Conservation (phyloP, 1,140 invertebrate genomes). For the Leguminivora glycinivorella region DNA sequence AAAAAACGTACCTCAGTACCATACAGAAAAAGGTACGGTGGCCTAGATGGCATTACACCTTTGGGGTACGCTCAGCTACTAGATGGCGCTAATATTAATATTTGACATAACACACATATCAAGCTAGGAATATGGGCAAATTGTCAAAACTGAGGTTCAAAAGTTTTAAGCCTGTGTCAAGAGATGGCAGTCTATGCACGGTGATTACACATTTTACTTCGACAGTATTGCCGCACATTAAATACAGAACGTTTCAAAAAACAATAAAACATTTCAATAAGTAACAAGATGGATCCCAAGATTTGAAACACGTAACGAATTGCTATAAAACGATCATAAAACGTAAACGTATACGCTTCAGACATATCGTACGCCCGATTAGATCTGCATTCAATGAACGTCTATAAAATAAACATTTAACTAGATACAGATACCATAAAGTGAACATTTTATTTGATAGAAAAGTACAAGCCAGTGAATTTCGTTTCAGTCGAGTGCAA, state of each 20-base stretch:
- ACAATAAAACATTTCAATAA: conserved; percentile 14
- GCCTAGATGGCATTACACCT: too few relatives aligned
- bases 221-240: background rate
- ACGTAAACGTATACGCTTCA: background rate
- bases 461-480: background rate
- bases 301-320: conserved; percentile 11
- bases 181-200: too few relatives aligned
- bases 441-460: background rate
- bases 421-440: background rate
- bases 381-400: background rate
- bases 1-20: too few relatives aligned
- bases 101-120: too few relatives aligned
- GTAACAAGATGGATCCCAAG: background rate
- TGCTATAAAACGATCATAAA: conserved; percentile 16
- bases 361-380: conserved; percentile 3
- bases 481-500: background rate
- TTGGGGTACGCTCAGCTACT: too few relatives aligned
- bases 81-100: too few relatives aligned
- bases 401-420: background rate
- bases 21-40: too few relatives aligned
- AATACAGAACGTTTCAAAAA: background rate
- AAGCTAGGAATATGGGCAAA: too few relatives aligned
- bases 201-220: too few relatives aligned
- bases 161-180: too few relatives aligned
- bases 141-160: too few relatives aligned